Evolutionary conservation across 37 sponge, comb jelly and placozoan species (phyloP).

Genomic region (Eunapius fragilis): DNA sequence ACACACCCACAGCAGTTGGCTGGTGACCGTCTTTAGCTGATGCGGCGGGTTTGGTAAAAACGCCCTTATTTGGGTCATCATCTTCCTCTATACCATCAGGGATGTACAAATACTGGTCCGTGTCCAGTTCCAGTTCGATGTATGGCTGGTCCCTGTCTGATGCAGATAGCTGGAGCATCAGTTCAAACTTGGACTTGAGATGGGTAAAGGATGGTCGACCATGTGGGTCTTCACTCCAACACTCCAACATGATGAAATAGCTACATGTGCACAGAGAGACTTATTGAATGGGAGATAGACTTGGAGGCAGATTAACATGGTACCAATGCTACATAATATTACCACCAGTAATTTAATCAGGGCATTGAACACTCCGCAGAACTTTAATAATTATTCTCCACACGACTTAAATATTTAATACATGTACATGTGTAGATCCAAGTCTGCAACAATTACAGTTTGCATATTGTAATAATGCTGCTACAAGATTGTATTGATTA

Average conservation of each 20-base stretch:
- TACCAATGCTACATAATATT: no score
- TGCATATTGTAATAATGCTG: no score
- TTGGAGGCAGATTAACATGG: no score
- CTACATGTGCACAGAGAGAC: no score
- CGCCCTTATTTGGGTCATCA: neutral
- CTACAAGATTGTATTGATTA: no score
- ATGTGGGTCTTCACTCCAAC: conserved; percentile 44
- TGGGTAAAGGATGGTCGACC: conserved; percentile 49
- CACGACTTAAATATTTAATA: no score
- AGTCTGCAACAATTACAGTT: no score
- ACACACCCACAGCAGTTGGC: neutral
- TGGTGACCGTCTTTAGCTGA: neutral
- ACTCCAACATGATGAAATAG: conserved; percentile 56
- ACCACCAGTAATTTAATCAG: no score
- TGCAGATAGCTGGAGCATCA: neutral
- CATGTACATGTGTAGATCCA: no score
- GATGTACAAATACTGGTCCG: neutral
- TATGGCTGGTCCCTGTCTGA: neutral
- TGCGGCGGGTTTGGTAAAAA: neutral
- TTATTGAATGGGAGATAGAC: no score
- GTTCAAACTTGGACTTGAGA: conserved; percentile 10
- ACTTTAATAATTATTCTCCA: no score
- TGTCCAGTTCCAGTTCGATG: neutral
- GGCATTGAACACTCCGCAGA: no score
- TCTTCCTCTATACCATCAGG: neutral